Evolutionary conservation across 2,888 invertebrate species (phyloP).

Genomic region (Thecophora atra): DNA sequence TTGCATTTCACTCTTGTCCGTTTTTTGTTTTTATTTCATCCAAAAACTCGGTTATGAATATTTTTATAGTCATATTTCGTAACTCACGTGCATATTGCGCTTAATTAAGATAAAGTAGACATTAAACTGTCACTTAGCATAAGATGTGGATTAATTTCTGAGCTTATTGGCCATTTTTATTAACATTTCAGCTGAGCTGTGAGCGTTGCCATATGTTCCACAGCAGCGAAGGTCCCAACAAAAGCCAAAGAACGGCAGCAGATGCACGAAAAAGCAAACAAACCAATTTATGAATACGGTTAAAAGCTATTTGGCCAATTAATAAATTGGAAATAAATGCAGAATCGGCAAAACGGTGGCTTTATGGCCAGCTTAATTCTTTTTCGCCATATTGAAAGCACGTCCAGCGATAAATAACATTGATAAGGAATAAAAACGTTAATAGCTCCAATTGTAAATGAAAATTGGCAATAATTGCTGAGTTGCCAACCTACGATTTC

Average conservation of each 20-base stretch:
- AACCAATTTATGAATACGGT: background rate
- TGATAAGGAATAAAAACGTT: constrained; percentile 21
- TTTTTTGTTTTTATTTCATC: too few species aligned
- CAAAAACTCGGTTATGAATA: background rate
- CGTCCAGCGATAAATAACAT: constrained; percentile 23
- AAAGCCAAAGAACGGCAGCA: background rate
- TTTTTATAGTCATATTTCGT: constrained; percentile 43
- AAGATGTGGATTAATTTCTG: constrained; percentile 48
- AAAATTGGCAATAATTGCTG: constrained; percentile 4
- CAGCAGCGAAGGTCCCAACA: background rate
- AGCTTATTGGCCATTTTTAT: constrained; percentile 33
- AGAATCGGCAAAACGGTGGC: constrained; percentile 11
- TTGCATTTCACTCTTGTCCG: too few species aligned
- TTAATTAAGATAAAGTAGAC: constrained; percentile 53
- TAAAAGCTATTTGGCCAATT: constrained; percentile 21
- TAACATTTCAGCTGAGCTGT: background rate
- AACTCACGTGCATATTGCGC: constrained; percentile 46
- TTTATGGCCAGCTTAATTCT: background rate
- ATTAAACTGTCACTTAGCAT: constrained; percentile 53
- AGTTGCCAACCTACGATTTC: background rate
- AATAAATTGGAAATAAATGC: constrained; percentile 22
- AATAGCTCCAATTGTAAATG: constrained; percentile 13
- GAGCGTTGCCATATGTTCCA: constrained; percentile 1
- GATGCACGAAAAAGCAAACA: background rate
- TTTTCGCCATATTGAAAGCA: background rate